Evolutionary conservation across 2,113 vertebrate genomes (phyloP).

Genomic region (Chloropsis hardwickii): DNA sequence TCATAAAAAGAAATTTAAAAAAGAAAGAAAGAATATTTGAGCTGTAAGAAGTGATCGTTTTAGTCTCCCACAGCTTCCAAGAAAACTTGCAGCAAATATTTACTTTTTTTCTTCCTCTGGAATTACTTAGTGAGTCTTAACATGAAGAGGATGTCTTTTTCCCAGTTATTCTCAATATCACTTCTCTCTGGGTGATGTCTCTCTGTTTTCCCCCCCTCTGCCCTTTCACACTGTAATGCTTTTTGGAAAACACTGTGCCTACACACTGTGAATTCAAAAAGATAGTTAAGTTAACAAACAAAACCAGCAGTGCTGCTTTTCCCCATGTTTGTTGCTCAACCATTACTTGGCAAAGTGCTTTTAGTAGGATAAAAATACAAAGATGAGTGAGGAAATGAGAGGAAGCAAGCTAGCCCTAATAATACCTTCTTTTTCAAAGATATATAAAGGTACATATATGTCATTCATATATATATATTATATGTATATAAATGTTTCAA

Average conservation of each 20-base stretch:
- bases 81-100: slow-evolving; percentile 52
- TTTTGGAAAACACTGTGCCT: slow-evolving; percentile 49
- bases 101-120: slow-evolving; percentile 4
- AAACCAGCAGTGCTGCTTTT: not conserved
- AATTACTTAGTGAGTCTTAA: slow-evolving; percentile 61
- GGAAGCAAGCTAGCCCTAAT: not conserved
- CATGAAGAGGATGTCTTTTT: slow-evolving; percentile 48
- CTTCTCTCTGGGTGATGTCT: slow-evolving; percentile 33
- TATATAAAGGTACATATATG: not conserved
- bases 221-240: slow-evolving; percentile 45
- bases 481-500: fast-evolving
- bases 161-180: slow-evolving; percentile 43
- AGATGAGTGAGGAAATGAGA: not conserved
- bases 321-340: not conserved
- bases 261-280: slow-evolving; percentile 51
- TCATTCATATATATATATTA: not conserved
- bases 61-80: slow-evolving; percentile 12
- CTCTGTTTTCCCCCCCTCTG: not conserved
- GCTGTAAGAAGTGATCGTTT: not conserved
- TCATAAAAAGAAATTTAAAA: slow-evolving; percentile 23
- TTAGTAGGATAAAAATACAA: not conserved
- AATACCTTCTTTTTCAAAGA: not conserved
- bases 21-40: slow-evolving; percentile 25
- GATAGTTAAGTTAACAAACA: slow-evolving; percentile 25
- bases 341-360: not conserved